phyloP scores from a whole-genome alignment of 2,888 invertebrate genomes.

The Sthenelais limicola region DNA sequence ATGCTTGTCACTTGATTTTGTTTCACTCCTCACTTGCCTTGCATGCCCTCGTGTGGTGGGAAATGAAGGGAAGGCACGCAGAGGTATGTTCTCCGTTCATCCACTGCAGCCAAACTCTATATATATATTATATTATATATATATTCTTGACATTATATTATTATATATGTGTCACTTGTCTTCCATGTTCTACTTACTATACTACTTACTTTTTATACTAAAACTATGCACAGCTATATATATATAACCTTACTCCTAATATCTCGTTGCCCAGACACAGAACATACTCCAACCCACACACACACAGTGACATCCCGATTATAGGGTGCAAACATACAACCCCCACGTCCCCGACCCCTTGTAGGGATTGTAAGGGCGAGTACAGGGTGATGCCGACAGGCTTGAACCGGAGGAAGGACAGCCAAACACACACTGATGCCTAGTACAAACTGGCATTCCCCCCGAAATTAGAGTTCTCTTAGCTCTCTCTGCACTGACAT shows the following conservation, averaged over 20 bases:
- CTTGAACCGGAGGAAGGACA: conserved; percentile 22
- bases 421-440: conserved; percentile 25
- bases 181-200: too few species aligned
- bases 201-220: too few species aligned
- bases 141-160: too few species aligned
- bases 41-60: conserved; percentile 43
- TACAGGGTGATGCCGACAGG: conserved; percentile 38
- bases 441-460: background rate
- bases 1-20: conserved; percentile 39
- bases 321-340: conserved; percentile 15
- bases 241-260: too few species aligned
- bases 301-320: conserved; percentile 32
- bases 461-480: conserved; percentile 11
- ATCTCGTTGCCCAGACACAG: conserved; percentile 36
- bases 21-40: conserved; percentile 43
- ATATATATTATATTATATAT: background rate
- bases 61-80: conserved; percentile 42
- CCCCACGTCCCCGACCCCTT: conserved; percentile 17
- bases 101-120: conserved; percentile 26
- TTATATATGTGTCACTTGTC: too few species aligned
- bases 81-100: conserved; percentile 43
- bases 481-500: conserved; percentile 26
- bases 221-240: too few species aligned
- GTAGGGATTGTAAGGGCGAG: conserved; percentile 33
- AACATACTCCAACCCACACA: background rate